Base-by-base conservation (phyloP, 2,888 invertebrate genomes). In the Nomada ruficornis region DNA sequence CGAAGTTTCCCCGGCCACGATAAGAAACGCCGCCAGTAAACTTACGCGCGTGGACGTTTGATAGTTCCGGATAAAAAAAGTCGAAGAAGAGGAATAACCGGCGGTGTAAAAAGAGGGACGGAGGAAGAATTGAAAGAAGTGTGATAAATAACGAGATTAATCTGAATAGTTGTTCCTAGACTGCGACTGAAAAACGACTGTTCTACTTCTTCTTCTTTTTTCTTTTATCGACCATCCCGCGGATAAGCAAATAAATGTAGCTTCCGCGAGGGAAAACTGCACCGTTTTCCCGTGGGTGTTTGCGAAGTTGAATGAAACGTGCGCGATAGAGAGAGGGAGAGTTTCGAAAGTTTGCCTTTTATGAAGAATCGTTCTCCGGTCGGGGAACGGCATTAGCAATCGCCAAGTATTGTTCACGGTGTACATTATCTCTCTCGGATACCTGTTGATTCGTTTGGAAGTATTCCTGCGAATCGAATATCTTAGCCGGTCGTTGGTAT, bases 391-490 rank as follows among this genome's bases (percentile, higher is more conserved):
- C n/a, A 13, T 36, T 36, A 55, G 26, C 54, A 72, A 55, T 26
- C 26, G 55, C 52, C 29, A 13, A 44, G 18, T 5, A 65, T 73
- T 65, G 65, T 73, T 73, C 29, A 15, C 65, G n/a, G 5, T 18
- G 29, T 5, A 5, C 29, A 29, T 20, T 1, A 36, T 10, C 9
- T 13, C 13, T 15, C 47, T 0, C 3, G 47, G 47, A 15, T 74
- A 74, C 68, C 74, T 74, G 74, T 74, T 74, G 74, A 68, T 74
- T 50, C 47, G 57, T 23, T 59, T 9, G 47, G 9, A 9, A 2
- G n/a, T 47, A 15, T 47, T 47, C 18, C 18, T 26, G 23, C 64
- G 42, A 2, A 36, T 71, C 47, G n/a, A 26, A 42, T 71, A 36
- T 50, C 23, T 76, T 55, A 55, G 44, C 55, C 26, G 47, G 4